These are phyloP conservation scores for Cassiopea xamachana DNA, from an alignment of 30 jellyfish, hydroid and myxozoan genomes.

Conservation along the genomic window DNA sequence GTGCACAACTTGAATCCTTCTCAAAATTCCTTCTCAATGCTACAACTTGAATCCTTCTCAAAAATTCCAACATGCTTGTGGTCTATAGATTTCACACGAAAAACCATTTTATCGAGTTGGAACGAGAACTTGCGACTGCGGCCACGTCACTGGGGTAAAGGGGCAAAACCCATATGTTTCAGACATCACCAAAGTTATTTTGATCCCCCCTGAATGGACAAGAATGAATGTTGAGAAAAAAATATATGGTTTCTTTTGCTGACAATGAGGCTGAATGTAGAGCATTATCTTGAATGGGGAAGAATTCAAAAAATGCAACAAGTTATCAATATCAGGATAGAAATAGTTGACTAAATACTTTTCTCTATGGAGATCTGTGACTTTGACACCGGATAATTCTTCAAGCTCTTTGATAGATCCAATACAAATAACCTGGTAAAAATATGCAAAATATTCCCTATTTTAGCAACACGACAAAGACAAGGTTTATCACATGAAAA, in stretches of 20 bases:
- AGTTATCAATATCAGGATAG: neutral
- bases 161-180: neutral
- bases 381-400: constrained; percentile 85
- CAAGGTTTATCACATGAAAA: neutral
- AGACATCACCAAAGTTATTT: neutral
- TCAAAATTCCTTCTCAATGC: too few relatives aligned
- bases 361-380: constrained; percentile 90
- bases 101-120: too few relatives aligned
- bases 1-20: too few relatives aligned
- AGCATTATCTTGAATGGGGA: neutral
- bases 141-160: neutral
- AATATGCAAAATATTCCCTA: neutral
- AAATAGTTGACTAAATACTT: constrained; percentile 25
- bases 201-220: neutral
- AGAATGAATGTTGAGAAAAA: neutral
- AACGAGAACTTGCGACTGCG: too few relatives aligned
- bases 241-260: neutral
- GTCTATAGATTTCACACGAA: too few relatives aligned
- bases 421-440: constrained; percentile 86
- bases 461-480: neutral
- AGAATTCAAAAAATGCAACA: neutral
- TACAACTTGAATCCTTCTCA: too few relatives aligned
- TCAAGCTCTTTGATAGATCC: constrained; percentile 94
- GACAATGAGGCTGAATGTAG: neutral
- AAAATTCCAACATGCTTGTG: too few relatives aligned